Evolutionary conservation across 2,797 vertebrate species (phyloP), one percentile per base, ranked within the genome.

Genomic region (Chromobotia macracanthus): DNA sequence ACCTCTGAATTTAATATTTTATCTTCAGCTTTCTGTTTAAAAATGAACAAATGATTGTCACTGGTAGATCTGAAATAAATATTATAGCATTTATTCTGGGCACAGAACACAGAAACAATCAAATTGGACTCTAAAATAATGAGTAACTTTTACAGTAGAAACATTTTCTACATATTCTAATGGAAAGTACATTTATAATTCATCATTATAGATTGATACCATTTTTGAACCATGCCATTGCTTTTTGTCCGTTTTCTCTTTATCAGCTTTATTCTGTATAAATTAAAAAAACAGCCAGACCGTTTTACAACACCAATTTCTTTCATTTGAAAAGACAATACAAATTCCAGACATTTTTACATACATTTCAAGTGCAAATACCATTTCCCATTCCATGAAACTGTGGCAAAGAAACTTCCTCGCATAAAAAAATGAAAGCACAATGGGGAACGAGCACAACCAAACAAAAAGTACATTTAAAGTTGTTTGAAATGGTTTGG

Each of bases 361-460:
- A 98, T 95, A 92, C 90, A 93, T 93, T 93, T 93, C 95, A 97
- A 98, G 96, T 97, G 97, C 97, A 98, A 98, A 97, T 97, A 97
- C 96, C 91, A 94, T 95, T 92, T 94, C 93, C 92, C 94, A 95
- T 94, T 94, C 94, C 93, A 91, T 91, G 91, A 93, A 93, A 94
- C 93, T 92, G 90, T 93, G 93, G 92, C 90, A 92, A 93, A 93
- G 56, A 87, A 87, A 88, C 48, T 38, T 38, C 8, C 5, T 38
- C 8, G n/a, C n/a, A 28, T 28, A 28, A 92, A 25, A 89, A 89
- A 28, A 28, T 28, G 4, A 58, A 88, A 84, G 86, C 28, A 28
- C 28, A 28, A 28, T 28, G 81, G 82, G 46, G 44, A 66, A 48
- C 44, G 31, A 58, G 60, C 85, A 88, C 90, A 68, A 88, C 83